Evolutionary conservation across 2,888 invertebrate genomes (phyloP), one percentile per base, ranked within the genome.

Genomic region (Smittia sp.): DNA sequence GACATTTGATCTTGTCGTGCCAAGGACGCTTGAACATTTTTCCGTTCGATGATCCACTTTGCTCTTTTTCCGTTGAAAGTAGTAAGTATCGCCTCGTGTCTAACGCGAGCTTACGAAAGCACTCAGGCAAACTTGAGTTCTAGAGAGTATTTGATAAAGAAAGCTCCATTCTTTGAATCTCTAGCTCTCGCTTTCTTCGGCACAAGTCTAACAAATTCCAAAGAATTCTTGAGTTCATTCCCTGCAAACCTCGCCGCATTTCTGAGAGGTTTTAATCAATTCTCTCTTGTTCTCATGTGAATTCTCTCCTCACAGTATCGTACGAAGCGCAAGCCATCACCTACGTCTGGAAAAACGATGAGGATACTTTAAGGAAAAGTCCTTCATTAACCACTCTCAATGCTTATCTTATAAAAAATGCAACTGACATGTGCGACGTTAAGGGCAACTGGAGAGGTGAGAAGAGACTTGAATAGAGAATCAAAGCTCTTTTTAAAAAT

Each of bases 1-100:
- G 94, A 79, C 94, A 95, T 84, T 89, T 96, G 79, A 94, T 95
- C 79, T 86, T 96, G 80, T 94, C 94, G 79, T 96, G 96, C 84
- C 93, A 94, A 84, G 96, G 96, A 81, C 90, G 93, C 84, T 88
- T 95, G 80, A 93, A 94, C 83, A 95, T 96, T 84, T 96, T 95
- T 85, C 96, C 96, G 78, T 96, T 96, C 84, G 96, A 96, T 84
- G 94, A 95, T 87, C 95, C 95, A 79, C 88, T 91, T 85, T 96
- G 96, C 87, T 92, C 93, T 84, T 96, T 96, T 86, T 92, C 94
- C 80, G 92, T 96, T 88, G 95, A 96, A 87, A 95, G 94, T 86
- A 94, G 94, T 95, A 88, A 94, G 94, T 93, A 83, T 76, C 9
- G 32, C 32, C 32, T 32, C 32, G 32, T 32, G 32, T 32, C 32